Evolutionary conservation across 2,113 vertebrate species (phyloP).

Genomic region (Xiphophorus maculatus): DNA sequence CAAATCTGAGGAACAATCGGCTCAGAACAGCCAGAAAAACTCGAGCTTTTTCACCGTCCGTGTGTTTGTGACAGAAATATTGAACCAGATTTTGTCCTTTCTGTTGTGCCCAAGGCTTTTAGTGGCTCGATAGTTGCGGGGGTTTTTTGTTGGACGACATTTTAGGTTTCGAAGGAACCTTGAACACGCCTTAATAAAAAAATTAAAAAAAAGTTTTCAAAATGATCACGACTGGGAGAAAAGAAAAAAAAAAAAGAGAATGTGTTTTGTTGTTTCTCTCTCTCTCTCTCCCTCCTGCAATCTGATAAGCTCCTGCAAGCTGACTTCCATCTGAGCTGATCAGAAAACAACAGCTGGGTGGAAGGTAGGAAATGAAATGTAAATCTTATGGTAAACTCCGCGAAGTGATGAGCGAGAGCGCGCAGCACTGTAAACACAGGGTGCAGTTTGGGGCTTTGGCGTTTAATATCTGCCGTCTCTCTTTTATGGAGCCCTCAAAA

Average conservation of each 20-base stretch:
- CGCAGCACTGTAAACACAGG: constrained; percentile 17
- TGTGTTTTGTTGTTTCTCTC: too few relatives aligned
- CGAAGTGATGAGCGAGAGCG: constrained; percentile 18
- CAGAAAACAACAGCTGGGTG: constrained; percentile 28
- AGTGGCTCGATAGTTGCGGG: neutral
- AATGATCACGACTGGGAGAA: neutral
- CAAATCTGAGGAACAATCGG: neutral
- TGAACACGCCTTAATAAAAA: constrained; percentile 1
- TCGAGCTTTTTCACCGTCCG: neutral
- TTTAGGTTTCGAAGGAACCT: neutral
- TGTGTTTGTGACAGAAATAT: neutral
- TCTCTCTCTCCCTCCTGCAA: neutral
- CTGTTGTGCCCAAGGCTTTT: constrained; percentile 2
- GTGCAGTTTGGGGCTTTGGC: constrained; percentile 8
- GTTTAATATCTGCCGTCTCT: constrained; percentile 17
- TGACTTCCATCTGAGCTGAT: constrained; percentile 24
- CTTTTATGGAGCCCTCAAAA: constrained; percentile 11
- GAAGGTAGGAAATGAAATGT: constrained; percentile 32
- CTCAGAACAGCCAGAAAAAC: neutral
- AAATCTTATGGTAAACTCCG: constrained; percentile 44
- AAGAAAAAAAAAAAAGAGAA: neutral
- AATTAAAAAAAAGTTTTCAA: constrained; percentile 1
- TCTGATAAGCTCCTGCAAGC: constrained; percentile 12
- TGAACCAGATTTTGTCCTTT: neutral
- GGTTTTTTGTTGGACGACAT: neutral